These are phyloP conservation scores for Drosophila quinaria DNA, from an alignment of 2,888 invertebrate genomes.

Conservation along the genomic window DNA sequence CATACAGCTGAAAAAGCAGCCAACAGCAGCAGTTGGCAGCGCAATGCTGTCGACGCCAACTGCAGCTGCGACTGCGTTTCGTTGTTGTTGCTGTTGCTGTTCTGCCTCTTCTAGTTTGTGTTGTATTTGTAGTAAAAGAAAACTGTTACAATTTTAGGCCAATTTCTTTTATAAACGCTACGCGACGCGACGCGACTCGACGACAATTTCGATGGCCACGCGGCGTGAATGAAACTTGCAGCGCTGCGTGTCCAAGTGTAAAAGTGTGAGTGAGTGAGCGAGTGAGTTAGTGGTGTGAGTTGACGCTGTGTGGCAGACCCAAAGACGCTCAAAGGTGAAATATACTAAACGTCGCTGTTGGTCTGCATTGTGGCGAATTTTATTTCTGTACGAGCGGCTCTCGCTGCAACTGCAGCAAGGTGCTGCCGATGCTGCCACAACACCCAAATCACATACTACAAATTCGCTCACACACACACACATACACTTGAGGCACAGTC, in stretches of 20 bases:
- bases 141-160: conserved; percentile 81
- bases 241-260: conserved; percentile 44
- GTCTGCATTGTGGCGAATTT: conserved; percentile 31
- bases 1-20: conserved; percentile 67
- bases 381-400: conserved; percentile 65
- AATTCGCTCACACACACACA: conserved; percentile 17
- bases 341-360: conserved; percentile 69
- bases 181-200: conserved; percentile 44
- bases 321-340: conserved; percentile 82
- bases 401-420: conserved; percentile 61
- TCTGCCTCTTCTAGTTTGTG: conserved; percentile 16
- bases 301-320: conserved; percentile 30
- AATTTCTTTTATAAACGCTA: conserved; percentile 69
- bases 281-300: conserved; percentile 15
- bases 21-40: conserved; percentile 32
- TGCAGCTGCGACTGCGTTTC: conserved; percentile 49
- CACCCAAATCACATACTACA: conserved; percentile 14
- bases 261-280: conserved; percentile 23
- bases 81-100: conserved; percentile 12
- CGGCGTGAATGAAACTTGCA: conserved; percentile 76
- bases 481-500: conserved; percentile 7
- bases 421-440: conserved; percentile 31
- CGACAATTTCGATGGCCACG: conserved; percentile 76
- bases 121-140: conserved; percentile 60
- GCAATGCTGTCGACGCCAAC: conserved; percentile 38